Evolutionary conservation across 23 tunicate genomes (phyloP), one percentile per base, ranked within the genome.

Genomic region (Trididemnum clinides): DNA sequence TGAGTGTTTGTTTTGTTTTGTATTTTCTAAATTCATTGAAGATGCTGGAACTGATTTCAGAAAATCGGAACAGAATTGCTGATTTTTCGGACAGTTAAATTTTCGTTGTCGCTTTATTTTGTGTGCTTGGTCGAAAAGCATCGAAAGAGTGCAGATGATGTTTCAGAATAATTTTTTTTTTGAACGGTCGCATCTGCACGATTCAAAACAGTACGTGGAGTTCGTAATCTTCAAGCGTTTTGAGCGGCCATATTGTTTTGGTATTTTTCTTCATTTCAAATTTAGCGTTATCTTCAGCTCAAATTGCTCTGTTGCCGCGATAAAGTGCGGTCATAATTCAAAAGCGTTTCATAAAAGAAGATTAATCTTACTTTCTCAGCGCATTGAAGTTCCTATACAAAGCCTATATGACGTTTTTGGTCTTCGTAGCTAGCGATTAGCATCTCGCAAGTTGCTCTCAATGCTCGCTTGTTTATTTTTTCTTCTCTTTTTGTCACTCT

Each of bases 311-410:
- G 10, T 44, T 44, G 15, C 12, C 10, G 10, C 12, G 54, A 10
- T 7, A 15, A 44, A 44, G 10, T 7, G 54, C 15, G 12, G 54
- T 44, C n/a, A n/a, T 44, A 7, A 15, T 44, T 44, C 15, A 15
- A 44, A 44, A 44, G 10, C 10, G 54, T 44, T 15, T 10, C 10
- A 15, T 44, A 44, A 44, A 15, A 44, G 7, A 66, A 66, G 37
- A 66, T 66, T 66, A 66, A 66, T 66, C 75, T 66, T 32, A 36
- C 75, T 66, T 66, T 31, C 75, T 66, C 36, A 23, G 75, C 37
- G 10, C 30, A 66, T 66, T 29, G 31, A 66, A 66, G 37, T 66
- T 66, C 31, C 37, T 6, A 66, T 15, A 30, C 30, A 66, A 31
- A 23, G 37, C 75, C 37, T 10, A 66, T n/a, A n/a, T 66, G 75